A percentile compares a stretch with the other conserved stretches of the same genome.
phyloP scores from a whole-genome alignment of 2,113 vertebrate genomes.

The Nestor notabilis region DNA sequence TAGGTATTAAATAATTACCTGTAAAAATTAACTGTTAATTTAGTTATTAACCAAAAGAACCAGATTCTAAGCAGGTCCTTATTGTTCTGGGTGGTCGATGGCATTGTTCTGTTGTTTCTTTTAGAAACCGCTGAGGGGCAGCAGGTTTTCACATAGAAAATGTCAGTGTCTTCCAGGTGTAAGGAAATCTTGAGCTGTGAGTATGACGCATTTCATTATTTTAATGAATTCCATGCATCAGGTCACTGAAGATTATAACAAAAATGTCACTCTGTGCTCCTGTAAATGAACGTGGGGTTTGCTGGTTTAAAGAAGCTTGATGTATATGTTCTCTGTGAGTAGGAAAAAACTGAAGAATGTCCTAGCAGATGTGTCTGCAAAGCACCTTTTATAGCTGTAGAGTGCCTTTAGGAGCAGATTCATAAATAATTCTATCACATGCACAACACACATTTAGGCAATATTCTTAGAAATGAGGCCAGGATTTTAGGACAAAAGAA shows the following conservation, averaged over 20 bases:
- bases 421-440: neutral
- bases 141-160: conserved; percentile 30
- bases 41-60: neutral
- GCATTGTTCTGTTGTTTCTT: neutral
- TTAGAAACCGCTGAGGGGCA: neutral
- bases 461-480: neutral
- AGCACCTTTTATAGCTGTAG: neutral
- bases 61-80: neutral
- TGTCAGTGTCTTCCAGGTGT: neutral
- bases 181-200: neutral
- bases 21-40: neutral
- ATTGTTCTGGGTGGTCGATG: neutral
- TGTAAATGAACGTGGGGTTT: neutral
- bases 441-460: neutral
- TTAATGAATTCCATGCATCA: neutral
- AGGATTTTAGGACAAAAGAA: neutral
- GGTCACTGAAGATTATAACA: neutral
- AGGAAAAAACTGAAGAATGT: neutral
- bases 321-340: neutral
- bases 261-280: neutral
- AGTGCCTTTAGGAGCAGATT: neutral
- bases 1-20: neutral
- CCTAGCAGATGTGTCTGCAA: neutral
- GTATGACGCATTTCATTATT: neutral
- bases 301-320: neutral